Conservation (phyloP, 2,113 vertebrate genomes). For the Sylvia atricapilla region DNA sequence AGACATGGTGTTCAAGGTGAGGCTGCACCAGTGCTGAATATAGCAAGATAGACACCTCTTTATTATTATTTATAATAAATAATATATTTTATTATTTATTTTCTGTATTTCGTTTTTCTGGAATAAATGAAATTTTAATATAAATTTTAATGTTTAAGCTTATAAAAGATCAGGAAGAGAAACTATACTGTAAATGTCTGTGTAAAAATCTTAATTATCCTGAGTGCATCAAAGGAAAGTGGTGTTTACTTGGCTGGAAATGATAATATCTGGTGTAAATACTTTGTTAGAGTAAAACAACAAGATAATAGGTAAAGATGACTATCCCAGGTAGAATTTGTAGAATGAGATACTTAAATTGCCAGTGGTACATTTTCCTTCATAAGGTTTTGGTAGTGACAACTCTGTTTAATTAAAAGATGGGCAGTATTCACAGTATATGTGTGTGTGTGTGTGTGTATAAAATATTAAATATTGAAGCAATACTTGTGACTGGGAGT, state of each 20-base stretch:
- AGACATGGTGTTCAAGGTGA: not conserved
- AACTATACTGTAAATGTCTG: not conserved
- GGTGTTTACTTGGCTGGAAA: not conserved
- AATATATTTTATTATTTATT: not conserved
- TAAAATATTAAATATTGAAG: not conserved
- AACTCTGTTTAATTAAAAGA: not conserved
- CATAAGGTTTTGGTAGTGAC: not conserved
- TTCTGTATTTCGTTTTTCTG: not conserved
- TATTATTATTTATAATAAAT: not conserved
- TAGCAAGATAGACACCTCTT: not conserved
- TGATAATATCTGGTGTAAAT: not conserved
- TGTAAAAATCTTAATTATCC: not conserved
- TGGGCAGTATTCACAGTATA: not conserved
- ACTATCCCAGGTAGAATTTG: not conserved
- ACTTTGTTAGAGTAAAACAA: not conserved
- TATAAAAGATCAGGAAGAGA: slow-evolving; percentile 23
- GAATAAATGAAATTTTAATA: not conserved
- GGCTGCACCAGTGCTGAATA: not conserved
- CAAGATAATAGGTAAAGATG: not conserved
- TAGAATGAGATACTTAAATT: not conserved
- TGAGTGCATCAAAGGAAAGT: not conserved
- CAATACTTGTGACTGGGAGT: not conserved
- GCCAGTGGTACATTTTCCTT: not conserved
- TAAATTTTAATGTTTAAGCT: not conserved
- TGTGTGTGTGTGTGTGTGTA: not conserved